These are phyloP conservation scores for Psilopsiagon aurifrons DNA, from an alignment of 2,113 vertebrate species.

Conservation along the genomic window DNA sequence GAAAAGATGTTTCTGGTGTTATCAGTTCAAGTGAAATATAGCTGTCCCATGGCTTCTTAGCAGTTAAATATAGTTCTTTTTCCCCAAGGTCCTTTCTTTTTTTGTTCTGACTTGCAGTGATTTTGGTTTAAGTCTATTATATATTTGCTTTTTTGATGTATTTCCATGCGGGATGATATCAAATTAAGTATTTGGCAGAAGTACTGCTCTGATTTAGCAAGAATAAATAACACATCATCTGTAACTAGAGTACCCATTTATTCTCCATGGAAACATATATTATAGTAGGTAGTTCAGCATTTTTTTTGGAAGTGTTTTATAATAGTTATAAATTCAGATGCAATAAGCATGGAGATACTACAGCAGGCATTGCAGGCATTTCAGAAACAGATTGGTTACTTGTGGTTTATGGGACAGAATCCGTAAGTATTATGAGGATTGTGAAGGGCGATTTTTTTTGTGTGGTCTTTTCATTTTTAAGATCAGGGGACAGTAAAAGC, in stretches of 20 bases:
- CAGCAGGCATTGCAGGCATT: neutral
- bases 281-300: neutral
- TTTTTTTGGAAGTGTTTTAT: neutral
- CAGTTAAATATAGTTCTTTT: conserved; percentile 1
- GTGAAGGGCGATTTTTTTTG: neutral
- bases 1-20: conserved; percentile 4
- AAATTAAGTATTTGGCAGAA: neutral
- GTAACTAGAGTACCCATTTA: neutral
- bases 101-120: neutral
- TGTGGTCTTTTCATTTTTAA: neutral
- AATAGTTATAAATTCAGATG: neutral
- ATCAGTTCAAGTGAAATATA: conserved; percentile 20
- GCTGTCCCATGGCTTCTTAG: conserved; percentile 10
- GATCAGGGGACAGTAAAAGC: neutral
- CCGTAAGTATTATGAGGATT: neutral
- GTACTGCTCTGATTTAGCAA: neutral
- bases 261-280: neutral
- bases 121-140: neutral
- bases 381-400: neutral
- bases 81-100: neutral
- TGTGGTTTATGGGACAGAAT: neutral
- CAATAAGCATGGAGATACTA: neutral
- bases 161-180: neutral
- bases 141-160: neutral
- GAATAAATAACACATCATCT: neutral